Base-by-base conservation (phyloP, 1,140 invertebrate species). In the Papilio helenus region DNA sequence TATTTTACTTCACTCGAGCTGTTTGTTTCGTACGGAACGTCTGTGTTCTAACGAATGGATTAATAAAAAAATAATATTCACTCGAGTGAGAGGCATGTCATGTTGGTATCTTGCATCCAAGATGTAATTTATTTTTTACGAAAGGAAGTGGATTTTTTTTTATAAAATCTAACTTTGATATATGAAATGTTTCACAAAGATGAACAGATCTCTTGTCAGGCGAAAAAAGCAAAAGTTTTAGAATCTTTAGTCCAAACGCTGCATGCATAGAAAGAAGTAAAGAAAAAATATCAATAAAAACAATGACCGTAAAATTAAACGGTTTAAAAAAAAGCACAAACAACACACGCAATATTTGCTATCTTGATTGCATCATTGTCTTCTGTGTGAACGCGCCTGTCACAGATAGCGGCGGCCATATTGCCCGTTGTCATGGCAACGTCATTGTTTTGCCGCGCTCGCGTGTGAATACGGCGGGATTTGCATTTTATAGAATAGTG, bases 321-420 rank as follows among this genome's bases (percentile, higher is more conserved):
- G 44, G 34, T 34, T 39, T 8, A 73, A 46, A 74, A 74, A 82
- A 81, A 79, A 79, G 81, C 81, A 81, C 71, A 79, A 80, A 82
- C 78, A 83, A 23, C 58, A 61, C 73, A 74, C 78, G 78, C 51
- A 74, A 72, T 80, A 83, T 84, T 87, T 86, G 81, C 82, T 81
- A 84, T 81, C 82, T 82, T 85, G 85, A 85, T 87, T 86, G 85
- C 82, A 81, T 83, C 85, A 87, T 88, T 85, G 85, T 88, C 72
- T 79, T 82, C 26, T 71, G 82, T 86, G 86, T 72, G 86, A 88
- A 85, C 79, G 72, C 61, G 79, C 79, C 81, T 83, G 81, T 83
- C 84, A 83, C 82, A 84, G 84, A 83, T 84, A 82, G 79, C 79
- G 55, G 79, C 80, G 42, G 86, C 79, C 83, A 85, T 85, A 77